Conservation (phyloP, 2,888 invertebrate genomes). For the Acanthosepion esculentum region DNA sequence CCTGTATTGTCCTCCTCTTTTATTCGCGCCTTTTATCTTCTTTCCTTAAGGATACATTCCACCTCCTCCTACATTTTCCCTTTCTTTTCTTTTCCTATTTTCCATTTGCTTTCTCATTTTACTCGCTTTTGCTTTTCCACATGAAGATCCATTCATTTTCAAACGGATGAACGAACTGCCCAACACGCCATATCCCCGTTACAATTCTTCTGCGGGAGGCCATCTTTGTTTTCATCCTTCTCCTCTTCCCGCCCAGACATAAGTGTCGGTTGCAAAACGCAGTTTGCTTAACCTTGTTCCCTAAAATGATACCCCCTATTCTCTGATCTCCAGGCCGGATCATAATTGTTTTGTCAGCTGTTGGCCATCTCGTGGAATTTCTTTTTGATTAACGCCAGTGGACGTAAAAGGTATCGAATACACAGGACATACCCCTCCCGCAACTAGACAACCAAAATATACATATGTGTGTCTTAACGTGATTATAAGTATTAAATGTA, state of each 20-base stretch:
- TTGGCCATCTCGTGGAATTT: background rate
- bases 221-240: background rate
- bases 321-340: background rate
- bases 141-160: background rate
- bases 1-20: background rate
- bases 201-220: background rate
- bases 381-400: conserved; percentile 33
- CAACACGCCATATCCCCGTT: background rate
- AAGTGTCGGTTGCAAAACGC: background rate
- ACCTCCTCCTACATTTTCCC: background rate
- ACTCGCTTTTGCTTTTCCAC: background rate
- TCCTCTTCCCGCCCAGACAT: background rate
- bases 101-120: too few relatives aligned
- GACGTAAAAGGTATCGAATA: conserved; percentile 21
- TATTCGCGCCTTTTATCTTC: background rate
- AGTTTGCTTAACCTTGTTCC: background rate
- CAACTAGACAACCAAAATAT: background rate
- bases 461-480: background rate
- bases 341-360: conserved; percentile 23
- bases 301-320: background rate
- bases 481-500: background rate
- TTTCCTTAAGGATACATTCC: background rate
- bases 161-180: conserved; percentile 33
- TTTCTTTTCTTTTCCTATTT: background rate
- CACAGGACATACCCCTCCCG: background rate